Evolutionary conservation across 2,888 invertebrate species (phyloP), one percentile per base, ranked within the genome.

Genomic region (Mycalesis mineus): DNA sequence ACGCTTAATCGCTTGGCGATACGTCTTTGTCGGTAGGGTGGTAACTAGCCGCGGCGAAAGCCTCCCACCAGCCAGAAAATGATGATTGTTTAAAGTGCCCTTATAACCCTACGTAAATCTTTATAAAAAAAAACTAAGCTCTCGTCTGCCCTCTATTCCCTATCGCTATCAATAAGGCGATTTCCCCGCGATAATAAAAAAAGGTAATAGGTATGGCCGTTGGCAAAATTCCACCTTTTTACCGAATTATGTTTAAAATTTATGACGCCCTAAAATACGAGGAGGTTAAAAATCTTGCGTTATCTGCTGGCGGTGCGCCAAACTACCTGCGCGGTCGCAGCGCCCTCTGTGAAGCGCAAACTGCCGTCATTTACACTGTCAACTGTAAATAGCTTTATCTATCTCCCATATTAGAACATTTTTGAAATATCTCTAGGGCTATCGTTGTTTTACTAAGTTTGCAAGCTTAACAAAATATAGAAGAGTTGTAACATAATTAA

Each of bases 251-350:
- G 77, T 82, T 84, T 76, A 63, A 78, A 84, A 87, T 84, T 84
- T 84, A 86, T 78, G 72, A 77, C 78, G 66, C 81, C 29, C 52
- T 81, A 79, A 86, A 85, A 84, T 82, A 82, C 74, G 74, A 74
- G 74, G 71, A 72, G 80, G 73, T 84, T 84, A 81, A 86, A 85
- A 84, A 84, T 85, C 85, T 85, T 84, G 68, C 75, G 80, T 80
- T 85, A 88, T 87, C 85, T 80, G 63, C 77, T 88, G 88, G 88
- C 80, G 69, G 65, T 57, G 57, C 65, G 76, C 88, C 88, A 88
- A 87, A 88, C 87, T 88, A 88, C 88, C 88, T 88, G 88, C 75
- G 65, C 80, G 74, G 75, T 88, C 85, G 86, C 86, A 81, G 83
- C 80, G 73, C 82, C 77, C 83, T 82, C 82, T 80, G 67, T 64